A percentile compares a stretch with the other conserved stretches of the same genome.
phyloP scores from a whole-genome alignment of 2,888 invertebrate species.

The Euzophera pinguis region DNA sequence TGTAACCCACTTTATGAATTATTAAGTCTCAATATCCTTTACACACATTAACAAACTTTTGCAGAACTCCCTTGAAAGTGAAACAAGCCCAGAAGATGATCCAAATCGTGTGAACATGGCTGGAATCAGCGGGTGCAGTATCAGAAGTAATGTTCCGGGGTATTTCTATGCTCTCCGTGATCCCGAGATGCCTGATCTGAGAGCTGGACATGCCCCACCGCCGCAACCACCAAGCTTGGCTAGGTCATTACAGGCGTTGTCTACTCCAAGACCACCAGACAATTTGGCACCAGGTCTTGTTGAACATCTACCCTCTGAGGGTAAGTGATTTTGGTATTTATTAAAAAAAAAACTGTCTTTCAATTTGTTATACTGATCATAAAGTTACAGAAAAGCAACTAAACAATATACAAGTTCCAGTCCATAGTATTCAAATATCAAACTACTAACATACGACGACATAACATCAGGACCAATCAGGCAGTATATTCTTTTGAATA shows the following conservation, averaged over 20 bases:
- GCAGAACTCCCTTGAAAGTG: constrained; percentile 68
- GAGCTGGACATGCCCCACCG: constrained; percentile 48
- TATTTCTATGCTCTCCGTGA: constrained; percentile 8
- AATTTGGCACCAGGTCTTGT: constrained; percentile 82
- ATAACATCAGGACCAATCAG: too few relatives aligned
- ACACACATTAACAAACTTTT: constrained; percentile 16
- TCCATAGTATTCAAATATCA: too few relatives aligned
- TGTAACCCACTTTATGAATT: too few relatives aligned
- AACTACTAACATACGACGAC: too few relatives aligned
- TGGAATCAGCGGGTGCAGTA: constrained; percentile 43
- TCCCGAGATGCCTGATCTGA: constrained; percentile 29
- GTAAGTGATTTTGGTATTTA: constrained; percentile 39
- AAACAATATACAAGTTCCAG: too few relatives aligned
- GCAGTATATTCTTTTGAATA: too few relatives aligned
- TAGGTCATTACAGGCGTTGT: constrained; percentile 81
- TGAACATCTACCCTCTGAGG: constrained; percentile 86
- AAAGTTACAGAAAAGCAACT: too few relatives aligned
- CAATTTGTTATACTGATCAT: too few relatives aligned
- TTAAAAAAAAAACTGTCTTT: too few relatives aligned
- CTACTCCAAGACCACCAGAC: constrained; percentile 79
- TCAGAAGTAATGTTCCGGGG: constrained; percentile 30
- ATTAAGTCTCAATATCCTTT: neutral
- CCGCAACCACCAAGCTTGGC: constrained; percentile 76
- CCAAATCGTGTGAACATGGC: constrained; percentile 57
- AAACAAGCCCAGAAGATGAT: constrained; percentile 71